Evolutionary conservation across 2,888 invertebrate species (phyloP).

Genomic region (Meiosimyza platycephala): DNA sequence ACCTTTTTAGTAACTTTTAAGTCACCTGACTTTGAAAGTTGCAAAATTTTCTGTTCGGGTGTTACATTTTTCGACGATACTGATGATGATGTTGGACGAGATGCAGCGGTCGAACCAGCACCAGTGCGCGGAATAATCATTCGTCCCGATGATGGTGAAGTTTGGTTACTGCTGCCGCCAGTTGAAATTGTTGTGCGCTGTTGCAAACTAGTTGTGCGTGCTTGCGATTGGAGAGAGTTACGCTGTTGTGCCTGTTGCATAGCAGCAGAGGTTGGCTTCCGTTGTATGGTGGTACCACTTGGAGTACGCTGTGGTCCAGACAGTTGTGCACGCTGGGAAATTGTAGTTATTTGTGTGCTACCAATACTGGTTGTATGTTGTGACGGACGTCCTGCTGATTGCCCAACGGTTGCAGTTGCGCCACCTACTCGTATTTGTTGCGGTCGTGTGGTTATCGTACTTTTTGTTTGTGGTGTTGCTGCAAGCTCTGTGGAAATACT

Average conservation of each 20-base stretch:
- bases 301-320: constrained; percentile 45
- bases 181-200: constrained; percentile 34
- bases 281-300: constrained; percentile 47
- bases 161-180: constrained; percentile 42
- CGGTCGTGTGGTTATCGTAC: constrained; percentile 37
- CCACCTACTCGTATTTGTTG: constrained; percentile 49
- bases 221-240: constrained; percentile 48
- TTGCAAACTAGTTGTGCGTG: constrained; percentile 43
- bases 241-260: constrained; percentile 38
- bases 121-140: constrained; percentile 57
- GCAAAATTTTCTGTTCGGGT: constrained; percentile 66
- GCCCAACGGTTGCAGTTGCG: constrained; percentile 2
- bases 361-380: constrained; percentile 43
- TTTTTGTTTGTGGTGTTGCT: constrained; percentile 31
- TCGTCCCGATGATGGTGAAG: constrained; percentile 55
- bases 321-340: constrained; percentile 43
- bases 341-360: constrained; percentile 47
- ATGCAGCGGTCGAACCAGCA: constrained; percentile 38
- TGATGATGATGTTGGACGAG: not conserved
- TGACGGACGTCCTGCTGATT: constrained; percentile 38
- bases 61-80: constrained; percentile 55
- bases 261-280: constrained; percentile 45
- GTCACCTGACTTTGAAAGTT: constrained; percentile 70
- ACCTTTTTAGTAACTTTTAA: constrained; percentile 68
- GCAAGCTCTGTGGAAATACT: constrained; percentile 39